Evolutionary conservation across 2,888 invertebrate genomes (phyloP).

Genomic region (Rhagophthalmus giganteus): DNA sequence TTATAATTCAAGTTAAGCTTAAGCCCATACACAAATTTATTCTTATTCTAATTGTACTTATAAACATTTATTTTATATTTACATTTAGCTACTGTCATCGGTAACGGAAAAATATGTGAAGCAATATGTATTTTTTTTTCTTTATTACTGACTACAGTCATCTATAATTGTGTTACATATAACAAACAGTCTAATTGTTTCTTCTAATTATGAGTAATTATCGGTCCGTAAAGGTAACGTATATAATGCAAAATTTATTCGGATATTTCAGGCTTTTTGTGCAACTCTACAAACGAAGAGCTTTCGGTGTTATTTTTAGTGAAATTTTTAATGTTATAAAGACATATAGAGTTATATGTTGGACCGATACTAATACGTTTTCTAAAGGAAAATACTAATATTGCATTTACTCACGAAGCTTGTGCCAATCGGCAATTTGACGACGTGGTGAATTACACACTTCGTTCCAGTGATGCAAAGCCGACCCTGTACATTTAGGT

Average conservation of each 20-base stretch:
- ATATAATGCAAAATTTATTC: background rate
- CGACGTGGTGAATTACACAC: constrained; percentile 95
- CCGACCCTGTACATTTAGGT: constrained; percentile 75
- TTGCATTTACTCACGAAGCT: constrained; percentile 78
- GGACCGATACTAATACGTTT: constrained; percentile 14
- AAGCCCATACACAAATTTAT: constrained; percentile 8
- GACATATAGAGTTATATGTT: too few relatives aligned
- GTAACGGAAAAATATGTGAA: constrained; percentile 24
- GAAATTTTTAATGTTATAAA: too few relatives aligned
- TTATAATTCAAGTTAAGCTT: background rate
- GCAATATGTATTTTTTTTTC: constrained; percentile 15
- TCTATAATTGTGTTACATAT: constrained; percentile 20
- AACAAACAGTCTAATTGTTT: constrained; percentile 31
- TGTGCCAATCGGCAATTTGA: constrained; percentile 99
- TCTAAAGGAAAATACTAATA: constrained; percentile 9
- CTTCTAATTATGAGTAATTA: constrained; percentile 20
- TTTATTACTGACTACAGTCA: constrained; percentile 11
- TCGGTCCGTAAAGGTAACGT: constrained; percentile 12
- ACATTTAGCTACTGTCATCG: constrained; percentile 21
- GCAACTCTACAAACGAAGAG: constrained; percentile 8
- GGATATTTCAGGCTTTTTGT: background rate
- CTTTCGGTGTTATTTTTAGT: too few relatives aligned
- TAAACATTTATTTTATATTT: constrained; percentile 28
- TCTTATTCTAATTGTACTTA: constrained; percentile 26
- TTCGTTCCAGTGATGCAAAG: constrained; percentile 95